Evolutionary conservation across 2,797 vertebrate genomes (phyloP).

Genomic region (Tangara arthus): DNA sequence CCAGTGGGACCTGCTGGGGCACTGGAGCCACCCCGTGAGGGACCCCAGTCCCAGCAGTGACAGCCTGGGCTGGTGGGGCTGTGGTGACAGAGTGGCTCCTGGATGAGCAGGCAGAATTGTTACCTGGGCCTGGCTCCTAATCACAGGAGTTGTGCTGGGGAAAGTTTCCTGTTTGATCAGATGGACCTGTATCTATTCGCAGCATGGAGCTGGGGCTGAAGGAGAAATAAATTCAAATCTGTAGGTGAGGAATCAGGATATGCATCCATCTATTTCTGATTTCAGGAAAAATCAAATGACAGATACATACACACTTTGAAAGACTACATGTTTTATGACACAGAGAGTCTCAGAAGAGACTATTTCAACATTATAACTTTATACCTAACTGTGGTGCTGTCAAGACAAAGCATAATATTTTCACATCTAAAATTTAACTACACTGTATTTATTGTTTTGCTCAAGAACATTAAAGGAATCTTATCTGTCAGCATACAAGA

Average conservation of each 20-base stretch:
- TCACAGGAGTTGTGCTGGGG: neutral
- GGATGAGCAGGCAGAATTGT: neutral
- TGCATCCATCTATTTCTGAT: neutral
- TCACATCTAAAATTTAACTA: slow-evolving; percentile 23
- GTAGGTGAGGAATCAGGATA: neutral
- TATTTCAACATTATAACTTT: slow-evolving; percentile 45
- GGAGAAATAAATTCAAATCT: neutral
- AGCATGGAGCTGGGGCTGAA: neutral
- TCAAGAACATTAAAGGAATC: slow-evolving; percentile 21
- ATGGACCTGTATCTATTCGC: neutral
- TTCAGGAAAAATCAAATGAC: neutral
- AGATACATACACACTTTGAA: neutral
- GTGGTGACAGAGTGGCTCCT: neutral
- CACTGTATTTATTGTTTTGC: slow-evolving; percentile 39
- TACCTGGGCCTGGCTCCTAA: neutral
- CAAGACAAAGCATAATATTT: slow-evolving; percentile 28
- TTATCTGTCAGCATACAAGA: neutral
- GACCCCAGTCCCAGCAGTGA: neutral
- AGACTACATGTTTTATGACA: neutral
- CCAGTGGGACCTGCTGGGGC: neutral
- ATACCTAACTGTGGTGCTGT: slow-evolving; percentile 6
- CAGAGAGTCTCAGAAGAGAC: slow-evolving; percentile 5
- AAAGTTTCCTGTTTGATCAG: neutral
- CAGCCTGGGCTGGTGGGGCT: neutral
- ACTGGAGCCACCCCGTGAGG: fast-evolving